Percentiles rank a stretch among this genome's conserved stretches.
Conservation (phyloP, 2,888 invertebrate genomes). For the Pandemis cinnamomeana region DNA sequence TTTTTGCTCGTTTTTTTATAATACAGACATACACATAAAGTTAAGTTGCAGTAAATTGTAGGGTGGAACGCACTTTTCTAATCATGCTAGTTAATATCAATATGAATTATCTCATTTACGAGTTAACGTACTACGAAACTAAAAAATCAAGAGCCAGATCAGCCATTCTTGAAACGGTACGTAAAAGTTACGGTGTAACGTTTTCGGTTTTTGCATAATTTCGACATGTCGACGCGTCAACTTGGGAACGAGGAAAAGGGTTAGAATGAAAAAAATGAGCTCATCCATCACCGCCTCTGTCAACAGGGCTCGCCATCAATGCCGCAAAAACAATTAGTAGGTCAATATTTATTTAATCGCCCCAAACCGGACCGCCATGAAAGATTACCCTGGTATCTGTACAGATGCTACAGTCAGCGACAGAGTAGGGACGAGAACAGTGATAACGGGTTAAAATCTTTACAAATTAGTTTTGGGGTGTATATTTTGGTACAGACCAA, state of each 20-base stretch:
- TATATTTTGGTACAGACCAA: no score
- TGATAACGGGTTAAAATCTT: no score
- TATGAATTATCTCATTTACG: no score
- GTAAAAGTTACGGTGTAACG: constrained; percentile 30
- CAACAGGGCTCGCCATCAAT: constrained; percentile 74
- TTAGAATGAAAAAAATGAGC: constrained; percentile 70
- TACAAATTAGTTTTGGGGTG: no score
- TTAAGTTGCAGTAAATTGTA: no score
- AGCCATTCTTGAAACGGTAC: constrained; percentile 23
- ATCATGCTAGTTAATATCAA: no score
- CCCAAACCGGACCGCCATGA: constrained; percentile 61
- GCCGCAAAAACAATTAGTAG: constrained; percentile 82
- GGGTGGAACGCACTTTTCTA: no score
- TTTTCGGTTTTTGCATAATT: constrained; percentile 39
- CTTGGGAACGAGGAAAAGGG: constrained; percentile 62
- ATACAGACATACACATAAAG: no score
- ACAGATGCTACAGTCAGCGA: constrained; percentile 38
- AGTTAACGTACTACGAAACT: background rate
- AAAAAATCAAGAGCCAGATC: background rate
- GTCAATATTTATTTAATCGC: constrained; percentile 82
- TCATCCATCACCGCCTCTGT: constrained; percentile 79
- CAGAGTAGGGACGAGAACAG: no score
- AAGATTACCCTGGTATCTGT: constrained; percentile 62
- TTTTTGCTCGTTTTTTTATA: no score
- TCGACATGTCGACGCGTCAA: constrained; percentile 61